phyloP scores from a whole-genome alignment of 1,140 invertebrate species.

The Leguminivora glycinivorella region DNA sequence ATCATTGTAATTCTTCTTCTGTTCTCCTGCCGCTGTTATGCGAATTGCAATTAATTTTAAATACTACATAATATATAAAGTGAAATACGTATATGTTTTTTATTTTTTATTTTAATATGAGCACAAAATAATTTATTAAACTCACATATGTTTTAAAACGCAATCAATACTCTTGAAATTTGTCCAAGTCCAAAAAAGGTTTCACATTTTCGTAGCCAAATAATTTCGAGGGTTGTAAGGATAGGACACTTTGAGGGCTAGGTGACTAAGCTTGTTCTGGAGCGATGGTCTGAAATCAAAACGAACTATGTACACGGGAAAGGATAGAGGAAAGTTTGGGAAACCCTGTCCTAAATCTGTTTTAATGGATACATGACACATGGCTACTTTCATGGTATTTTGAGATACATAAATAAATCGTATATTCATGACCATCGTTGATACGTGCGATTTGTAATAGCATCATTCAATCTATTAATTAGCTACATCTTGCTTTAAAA shows the following conservation, averaged over 20 bases:
- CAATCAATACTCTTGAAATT: not conserved
- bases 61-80: not conserved
- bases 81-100: not conserved
- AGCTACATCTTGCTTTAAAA: no score
- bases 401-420: no score
- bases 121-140: constrained; percentile 5
- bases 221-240: not conserved
- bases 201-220: not conserved
- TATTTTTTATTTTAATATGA: no score
- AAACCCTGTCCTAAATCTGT: not conserved
- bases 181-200: not conserved
- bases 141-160: not conserved
- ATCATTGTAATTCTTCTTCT: no score
- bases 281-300: not conserved
- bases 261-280: not conserved
- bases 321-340: not conserved
- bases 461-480: no score
- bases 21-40: not conserved
- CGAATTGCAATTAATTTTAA: not conserved
- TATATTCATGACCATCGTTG: no score
- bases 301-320: not conserved
- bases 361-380: not conserved
- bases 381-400: no score
- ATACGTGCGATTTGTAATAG: no score
- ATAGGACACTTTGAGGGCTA: not conserved